Evolutionary conservation across 1,140 invertebrate genomes (phyloP).

Genomic region (Ganaspis sp.): DNA sequence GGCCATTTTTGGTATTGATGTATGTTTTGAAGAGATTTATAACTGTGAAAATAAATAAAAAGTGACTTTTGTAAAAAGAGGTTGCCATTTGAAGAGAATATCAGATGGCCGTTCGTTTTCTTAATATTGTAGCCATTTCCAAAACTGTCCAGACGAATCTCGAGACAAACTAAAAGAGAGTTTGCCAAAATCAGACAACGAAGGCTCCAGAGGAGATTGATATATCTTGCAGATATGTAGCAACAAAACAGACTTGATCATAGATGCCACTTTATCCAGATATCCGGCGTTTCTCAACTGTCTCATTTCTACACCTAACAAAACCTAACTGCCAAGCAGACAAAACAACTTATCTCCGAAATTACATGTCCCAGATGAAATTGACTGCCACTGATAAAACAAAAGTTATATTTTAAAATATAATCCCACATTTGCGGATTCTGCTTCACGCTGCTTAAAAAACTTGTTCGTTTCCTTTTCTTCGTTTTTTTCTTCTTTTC

Average conservation of each 20-base stretch:
- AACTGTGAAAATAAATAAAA: neutral
- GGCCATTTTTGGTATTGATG: neutral
- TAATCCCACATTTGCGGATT: neutral
- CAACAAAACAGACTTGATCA: neutral
- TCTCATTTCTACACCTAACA: neutral
- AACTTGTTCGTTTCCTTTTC: too few species aligned
- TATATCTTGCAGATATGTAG: slow-evolving; percentile 47
- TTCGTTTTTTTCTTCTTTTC: too few species aligned
- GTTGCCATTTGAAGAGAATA: neutral
- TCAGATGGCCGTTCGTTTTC: neutral
- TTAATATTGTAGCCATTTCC: neutral
- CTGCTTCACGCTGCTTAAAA: neutral
- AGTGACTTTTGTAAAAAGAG: neutral
- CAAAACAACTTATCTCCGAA: neutral
- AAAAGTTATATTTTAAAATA: neutral
- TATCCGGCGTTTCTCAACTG: neutral
- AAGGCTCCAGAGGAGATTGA: slow-evolving; percentile 46
- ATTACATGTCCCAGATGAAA: neutral
- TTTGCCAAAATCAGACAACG: slow-evolving; percentile 60
- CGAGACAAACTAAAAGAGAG: neutral
- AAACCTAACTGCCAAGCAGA: neutral
- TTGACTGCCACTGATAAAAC: neutral
- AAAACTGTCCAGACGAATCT: neutral
- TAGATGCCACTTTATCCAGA: neutral
- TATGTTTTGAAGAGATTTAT: neutral